Base-by-base conservation (phyloP, 2,113 vertebrate species). In the Pomatostomus ruficeps region DNA sequence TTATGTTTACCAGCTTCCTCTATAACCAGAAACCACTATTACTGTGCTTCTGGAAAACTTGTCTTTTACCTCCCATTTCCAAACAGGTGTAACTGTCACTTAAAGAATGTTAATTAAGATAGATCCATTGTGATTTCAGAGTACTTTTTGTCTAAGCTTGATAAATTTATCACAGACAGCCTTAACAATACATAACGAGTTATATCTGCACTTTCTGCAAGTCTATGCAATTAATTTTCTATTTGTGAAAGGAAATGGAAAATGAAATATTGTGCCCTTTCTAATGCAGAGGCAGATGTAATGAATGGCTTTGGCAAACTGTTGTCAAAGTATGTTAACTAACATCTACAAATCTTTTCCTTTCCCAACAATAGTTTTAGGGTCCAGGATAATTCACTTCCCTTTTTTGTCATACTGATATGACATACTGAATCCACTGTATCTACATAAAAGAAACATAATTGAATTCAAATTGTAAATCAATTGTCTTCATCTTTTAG, bases 201-300 rank as follows among this genome's bases (percentile, higher is more conserved):
- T 96, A 83, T 92, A 89, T 76, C 91, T 97, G 80, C 45, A 93
- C 85, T 95, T 92, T 95, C 90, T 95, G 94, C 81, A 94, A 95
- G 94, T 93, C 85, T 90, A 12, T 51, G 79, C 80, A 93, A 97
- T 97, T 97, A 97, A 91, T 93, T 96, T 97, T 93, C 96, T 96
- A 91, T 94, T 95, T 94, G 86, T 89, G 79, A 97, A 93, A 96
- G 94, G 86, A 88, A 93, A 96, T 82, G 55, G 88, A 95, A 97
- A 97, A 96, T 97, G 96, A 97, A 97, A 96, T 94, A 96, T 89
- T 91, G 91, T 95, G 91, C 71, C 91, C 95, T 95, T 93, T 95
- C 88, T 81, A 72, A 89, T 83, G 65, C 92, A 96, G 71, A 83
- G 65, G 76, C 90, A 95, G 65, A 78, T 92, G 65, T 93, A 93